These are phyloP conservation scores for Ypsolopha sequella DNA, from an alignment of 2,888 invertebrate genomes.

Conservation along the genomic window DNA sequence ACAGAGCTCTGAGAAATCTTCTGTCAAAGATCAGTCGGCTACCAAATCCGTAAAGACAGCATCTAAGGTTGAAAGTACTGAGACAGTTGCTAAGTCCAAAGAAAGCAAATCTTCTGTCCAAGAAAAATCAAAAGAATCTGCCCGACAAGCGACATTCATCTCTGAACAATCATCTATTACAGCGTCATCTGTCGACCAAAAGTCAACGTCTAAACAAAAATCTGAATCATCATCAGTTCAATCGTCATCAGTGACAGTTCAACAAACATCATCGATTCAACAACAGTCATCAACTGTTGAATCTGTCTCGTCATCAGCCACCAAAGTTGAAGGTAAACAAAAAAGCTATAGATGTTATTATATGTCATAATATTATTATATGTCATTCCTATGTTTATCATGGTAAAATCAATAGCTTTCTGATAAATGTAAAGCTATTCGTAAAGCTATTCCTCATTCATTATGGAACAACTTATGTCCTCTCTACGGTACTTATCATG, in stretches of 20 bases:
- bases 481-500: no score
- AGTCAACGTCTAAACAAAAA: conserved; percentile 10
- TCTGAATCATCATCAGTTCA: conserved; percentile 10
- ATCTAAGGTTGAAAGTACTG: conserved; percentile 15
- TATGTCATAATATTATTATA: no score
- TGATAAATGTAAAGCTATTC: no score
- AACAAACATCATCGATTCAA: neutral
- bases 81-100: neutral
- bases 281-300: no score
- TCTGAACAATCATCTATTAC: neutral
- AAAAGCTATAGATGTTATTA: no score
- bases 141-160: conserved; percentile 2
- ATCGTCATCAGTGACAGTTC: conserved; percentile 4
- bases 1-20: conserved; percentile 27
- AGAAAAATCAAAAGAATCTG: conserved; percentile 8
- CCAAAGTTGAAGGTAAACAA: no score
- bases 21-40: conserved; percentile 8
- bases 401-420: no score
- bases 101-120: conserved; percentile 6
- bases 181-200: neutral
- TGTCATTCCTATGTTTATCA: no score
- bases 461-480: no score
- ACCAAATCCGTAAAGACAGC: conserved; percentile 15
- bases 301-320: no score
- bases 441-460: no score